phyloP scores from a whole-genome alignment of 2,797 vertebrate genomes.

The Spinus pinus region DNA sequence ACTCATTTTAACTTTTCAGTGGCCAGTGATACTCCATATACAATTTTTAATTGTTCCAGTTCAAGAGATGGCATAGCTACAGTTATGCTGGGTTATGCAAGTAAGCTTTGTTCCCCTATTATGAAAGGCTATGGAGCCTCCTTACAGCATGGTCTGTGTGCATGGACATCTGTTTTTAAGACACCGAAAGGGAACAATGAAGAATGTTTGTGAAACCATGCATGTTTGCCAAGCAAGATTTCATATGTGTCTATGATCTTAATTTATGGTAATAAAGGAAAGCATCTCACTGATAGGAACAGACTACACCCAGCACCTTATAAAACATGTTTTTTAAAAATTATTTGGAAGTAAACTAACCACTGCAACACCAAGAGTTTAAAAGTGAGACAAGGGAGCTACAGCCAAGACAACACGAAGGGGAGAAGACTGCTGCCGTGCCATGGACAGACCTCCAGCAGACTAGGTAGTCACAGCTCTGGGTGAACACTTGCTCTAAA shows the following conservation, averaged over 20 bases:
- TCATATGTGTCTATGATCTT: neutral
- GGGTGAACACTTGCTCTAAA: neutral
- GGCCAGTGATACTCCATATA: neutral
- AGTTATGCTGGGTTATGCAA: neutral
- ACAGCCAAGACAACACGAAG: neutral
- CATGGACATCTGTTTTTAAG: conserved; percentile 23
- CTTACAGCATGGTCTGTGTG: neutral
- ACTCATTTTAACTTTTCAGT: neutral
- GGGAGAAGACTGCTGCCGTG: neutral
- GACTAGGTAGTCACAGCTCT: neutral
- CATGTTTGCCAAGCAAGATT: conserved; percentile 5
- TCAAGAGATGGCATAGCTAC: neutral
- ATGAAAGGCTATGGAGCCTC: neutral
- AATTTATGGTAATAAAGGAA: neutral
- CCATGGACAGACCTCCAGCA: neutral
- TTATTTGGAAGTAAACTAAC: neutral
- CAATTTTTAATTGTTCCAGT: neutral
- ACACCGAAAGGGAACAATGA: conserved; percentile 3
- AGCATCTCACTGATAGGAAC: neutral
- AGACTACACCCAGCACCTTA: neutral
- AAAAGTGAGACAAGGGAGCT: neutral
- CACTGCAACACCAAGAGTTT: neutral
- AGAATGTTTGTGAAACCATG: neutral
- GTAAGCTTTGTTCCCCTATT: neutral
- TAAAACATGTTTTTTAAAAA: neutral